phyloP scores from a whole-genome alignment of 2,113 vertebrate genomes.

The Felis catus region F.catus_Fca126_mat1.0 CM031412.1:102622001-102622500 shows the following conservation, averaged over 20 bases:
- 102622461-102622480: background rate
- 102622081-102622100: background rate
- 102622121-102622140: background rate
- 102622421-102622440: background rate
- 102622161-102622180: background rate
- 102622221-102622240: background rate
- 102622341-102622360: background rate
- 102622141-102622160: background rate
- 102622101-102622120: background rate
- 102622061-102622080: background rate
- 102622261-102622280: background rate
- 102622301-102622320: background rate
- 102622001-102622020: too few relatives aligned
- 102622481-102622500: background rate
- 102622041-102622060: too few relatives aligned
- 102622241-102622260: background rate
- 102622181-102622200: background rate
- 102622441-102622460: background rate
- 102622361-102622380: background rate
- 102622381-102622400: background rate
- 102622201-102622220: background rate
- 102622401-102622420: background rate
- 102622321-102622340: accelerated
- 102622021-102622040: too few relatives aligned
- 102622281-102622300: background rate